Evolutionary conservation across 2,113 vertebrate genomes (phyloP).

Genomic region (Toxostoma redivivum): DNA sequence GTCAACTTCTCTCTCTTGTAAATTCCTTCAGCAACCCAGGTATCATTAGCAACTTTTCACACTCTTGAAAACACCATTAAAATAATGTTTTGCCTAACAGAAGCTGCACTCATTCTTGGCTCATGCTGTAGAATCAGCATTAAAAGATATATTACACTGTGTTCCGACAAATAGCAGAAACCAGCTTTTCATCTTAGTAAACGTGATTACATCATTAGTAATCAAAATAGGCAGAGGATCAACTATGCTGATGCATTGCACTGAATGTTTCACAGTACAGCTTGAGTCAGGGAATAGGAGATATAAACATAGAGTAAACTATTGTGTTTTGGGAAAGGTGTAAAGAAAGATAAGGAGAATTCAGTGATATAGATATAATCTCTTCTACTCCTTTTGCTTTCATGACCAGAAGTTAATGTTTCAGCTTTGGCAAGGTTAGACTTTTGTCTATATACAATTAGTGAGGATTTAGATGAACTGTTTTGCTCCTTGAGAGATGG

Average conservation of each 20-base stretch:
- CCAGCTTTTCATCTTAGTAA: not conserved
- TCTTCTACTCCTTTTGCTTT: not conserved
- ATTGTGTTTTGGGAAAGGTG: not conserved
- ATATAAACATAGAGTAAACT: not conserved
- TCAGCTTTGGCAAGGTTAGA: not conserved
- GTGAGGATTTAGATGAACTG: not conserved
- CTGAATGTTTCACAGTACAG: not conserved
- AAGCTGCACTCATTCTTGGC: not conserved
- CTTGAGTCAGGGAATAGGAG: not conserved
- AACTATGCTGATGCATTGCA: not conserved
- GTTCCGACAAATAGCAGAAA: not conserved
- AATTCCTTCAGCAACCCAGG: not conserved
- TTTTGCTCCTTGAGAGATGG: not conserved
- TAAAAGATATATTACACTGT: not conserved
- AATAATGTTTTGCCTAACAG: not conserved
- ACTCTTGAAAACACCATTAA: not conserved
- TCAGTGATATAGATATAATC: not conserved
- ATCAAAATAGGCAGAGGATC: not conserved
- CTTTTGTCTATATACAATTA: not conserved
- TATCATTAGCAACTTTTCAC: not conserved
- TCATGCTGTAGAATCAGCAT: not conserved
- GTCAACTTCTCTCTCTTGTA: not conserved
- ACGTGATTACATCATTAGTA: not conserved
- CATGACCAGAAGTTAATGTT: not conserved
- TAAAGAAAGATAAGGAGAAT: not conserved